Conservation (phyloP, 2,888 invertebrate genomes). For the Morpho achilles region DNA sequence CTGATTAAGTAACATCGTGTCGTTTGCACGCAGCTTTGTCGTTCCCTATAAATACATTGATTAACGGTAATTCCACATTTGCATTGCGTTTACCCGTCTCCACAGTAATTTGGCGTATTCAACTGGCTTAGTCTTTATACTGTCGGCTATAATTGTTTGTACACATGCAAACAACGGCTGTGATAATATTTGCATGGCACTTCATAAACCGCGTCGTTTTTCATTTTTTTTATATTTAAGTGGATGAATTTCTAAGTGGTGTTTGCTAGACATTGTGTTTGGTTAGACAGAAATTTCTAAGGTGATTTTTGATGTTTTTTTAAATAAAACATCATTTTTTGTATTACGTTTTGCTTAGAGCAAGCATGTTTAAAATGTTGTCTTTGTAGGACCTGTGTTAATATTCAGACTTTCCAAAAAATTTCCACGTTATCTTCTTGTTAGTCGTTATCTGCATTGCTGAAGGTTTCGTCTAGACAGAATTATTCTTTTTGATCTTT, state of each 20-base stretch:
- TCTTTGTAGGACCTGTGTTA: no score
- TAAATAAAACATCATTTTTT: no score
- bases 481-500: no score
- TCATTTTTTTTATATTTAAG: constrained; percentile 14
- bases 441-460: no score
- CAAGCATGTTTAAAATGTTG: no score
- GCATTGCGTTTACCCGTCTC: constrained; percentile 22
- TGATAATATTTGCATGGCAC: constrained; percentile 36
- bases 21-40: constrained; percentile 14
- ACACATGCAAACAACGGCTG: constrained; percentile 46
- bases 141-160: constrained; percentile 46
- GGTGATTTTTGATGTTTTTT: no score
- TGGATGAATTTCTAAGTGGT: constrained; percentile 6
- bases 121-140: constrained; percentile 33
- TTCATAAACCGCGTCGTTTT: constrained; percentile 25
- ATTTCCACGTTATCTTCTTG: no score
- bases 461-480: no score
- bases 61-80: constrained; percentile 32
- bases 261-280: not conserved
- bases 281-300: constrained; percentile 3
- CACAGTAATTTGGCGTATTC: constrained; percentile 30
- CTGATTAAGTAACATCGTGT: not conserved
- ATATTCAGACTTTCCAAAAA: no score
- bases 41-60: constrained; percentile 8
- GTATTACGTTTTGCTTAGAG: no score